Evolutionary conservation across 2,888 invertebrate species (phyloP), one percentile per base, ranked within the genome.

Genomic region (Caenorhabditis macrosperma): DNA sequence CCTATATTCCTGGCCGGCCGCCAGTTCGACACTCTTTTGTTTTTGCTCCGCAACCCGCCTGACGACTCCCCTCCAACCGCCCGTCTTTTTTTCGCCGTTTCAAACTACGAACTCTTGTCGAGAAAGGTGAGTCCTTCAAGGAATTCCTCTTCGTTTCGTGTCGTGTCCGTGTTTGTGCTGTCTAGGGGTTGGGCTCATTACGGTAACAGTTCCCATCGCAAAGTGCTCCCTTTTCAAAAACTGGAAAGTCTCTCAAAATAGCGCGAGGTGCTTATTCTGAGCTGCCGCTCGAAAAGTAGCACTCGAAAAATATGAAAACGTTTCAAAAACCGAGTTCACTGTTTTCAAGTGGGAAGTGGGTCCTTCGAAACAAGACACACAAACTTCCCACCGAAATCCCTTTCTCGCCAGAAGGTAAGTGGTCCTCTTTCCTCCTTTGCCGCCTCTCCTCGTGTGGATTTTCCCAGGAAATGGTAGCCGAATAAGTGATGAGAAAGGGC

Each of bases 401-500:
- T n/a, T n/a, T n/a, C n/a, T n/a, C n/a, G n/a, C n/a, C n/a, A n/a
- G n/a, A 28, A 59, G 59, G 59, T 59, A 44, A 59, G 44, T 59
- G 54, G 6, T 17, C 54, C 46, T 28, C 52, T 9, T 59, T 67
- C 48, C 38, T 24, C 22, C 24, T 54, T 59, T 15, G 22, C 52
- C 50, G 55, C 38, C 61, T 50, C 22, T 28, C 26, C 38, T 38
- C 24, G 7, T 44, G 55, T 61, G 57, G 57, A 57, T 74, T 67
- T 74, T 64, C 74, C 64, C 64, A 74, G 64, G 74, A 74, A 74
- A 74, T 74, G 74, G 74, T 74, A 74, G 64, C 44, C 64, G 64
- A 46, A 74, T 74, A 74, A 74, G 64, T 74, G 74, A 74, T 74
- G 74, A 74, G 74, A 28, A 26, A 54, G 35, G 15, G 50, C 69